Conservation (phyloP, 1,140 invertebrate genomes). For the Drosophila ironensis region DNA sequence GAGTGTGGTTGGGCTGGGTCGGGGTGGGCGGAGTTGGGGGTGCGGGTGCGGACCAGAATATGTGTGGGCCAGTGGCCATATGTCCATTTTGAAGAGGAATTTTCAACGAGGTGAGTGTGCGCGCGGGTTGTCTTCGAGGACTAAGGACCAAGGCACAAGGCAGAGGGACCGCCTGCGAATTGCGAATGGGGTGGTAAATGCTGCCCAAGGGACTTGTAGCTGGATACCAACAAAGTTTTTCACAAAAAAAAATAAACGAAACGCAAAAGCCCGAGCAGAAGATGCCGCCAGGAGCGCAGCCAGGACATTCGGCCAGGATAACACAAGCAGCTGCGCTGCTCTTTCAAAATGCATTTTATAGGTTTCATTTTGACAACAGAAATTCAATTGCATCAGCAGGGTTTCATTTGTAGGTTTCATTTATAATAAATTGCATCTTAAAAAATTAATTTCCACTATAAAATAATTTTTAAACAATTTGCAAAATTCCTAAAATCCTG, state of each 20-base stretch:
- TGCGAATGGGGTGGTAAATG: constrained; percentile 80
- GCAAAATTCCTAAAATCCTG: too few species aligned
- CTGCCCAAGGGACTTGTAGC: constrained; percentile 80
- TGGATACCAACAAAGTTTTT: constrained; percentile 79
- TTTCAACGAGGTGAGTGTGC: constrained; percentile 58
- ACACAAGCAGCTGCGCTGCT: neutral
- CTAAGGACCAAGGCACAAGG: neutral
- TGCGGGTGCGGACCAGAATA: neutral
- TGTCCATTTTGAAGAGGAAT: constrained; percentile 70
- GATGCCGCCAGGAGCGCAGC: neutral
- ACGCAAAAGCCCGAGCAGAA: constrained; percentile 28
- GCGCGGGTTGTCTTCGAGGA: constrained; percentile 38
- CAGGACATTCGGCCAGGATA: constrained; percentile 26
- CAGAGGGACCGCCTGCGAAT: constrained; percentile 58
- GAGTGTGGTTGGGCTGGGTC: neutral
- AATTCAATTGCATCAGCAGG: too few species aligned
- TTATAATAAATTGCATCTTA: too few species aligned
- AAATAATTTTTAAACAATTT: too few species aligned
- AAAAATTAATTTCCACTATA: too few species aligned
- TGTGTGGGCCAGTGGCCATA: constrained; percentile 71
- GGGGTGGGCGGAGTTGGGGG: neutral
- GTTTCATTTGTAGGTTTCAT: too few species aligned
- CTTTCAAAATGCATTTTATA: too few species aligned
- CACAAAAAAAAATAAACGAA: constrained; percentile 61
- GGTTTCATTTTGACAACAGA: too few species aligned